These are phyloP conservation scores for Diadegma fenestrale DNA, from an alignment of 2,888 invertebrate genomes.

Conservation along the genomic window DNA sequence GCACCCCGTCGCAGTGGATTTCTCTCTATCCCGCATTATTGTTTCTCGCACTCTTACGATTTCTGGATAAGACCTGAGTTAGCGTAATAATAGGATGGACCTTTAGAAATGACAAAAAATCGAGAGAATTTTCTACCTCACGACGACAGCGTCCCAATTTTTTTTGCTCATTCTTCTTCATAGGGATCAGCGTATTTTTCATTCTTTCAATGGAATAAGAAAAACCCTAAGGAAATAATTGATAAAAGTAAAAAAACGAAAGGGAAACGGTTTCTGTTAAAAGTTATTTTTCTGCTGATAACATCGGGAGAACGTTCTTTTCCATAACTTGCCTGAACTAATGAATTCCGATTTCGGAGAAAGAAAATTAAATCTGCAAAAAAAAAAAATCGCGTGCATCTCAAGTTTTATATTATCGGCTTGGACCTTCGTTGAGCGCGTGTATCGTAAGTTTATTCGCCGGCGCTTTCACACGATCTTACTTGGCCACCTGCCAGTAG, in stretches of 20 bases:
- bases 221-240: neutral
- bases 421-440: slow-evolving; percentile 50
- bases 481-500: slow-evolving; percentile 66
- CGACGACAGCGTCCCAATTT: neutral
- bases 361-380: slow-evolving; percentile 19
- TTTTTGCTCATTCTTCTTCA: neutral
- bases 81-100: neutral
- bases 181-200: neutral
- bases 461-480: slow-evolving; percentile 66
- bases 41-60: slow-evolving; percentile 4
- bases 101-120: neutral
- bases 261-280: neutral
- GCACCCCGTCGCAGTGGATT: slow-evolving; percentile 72
- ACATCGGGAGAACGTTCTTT: neutral
- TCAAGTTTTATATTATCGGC: slow-evolving; percentile 52
- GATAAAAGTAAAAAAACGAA: neutral
- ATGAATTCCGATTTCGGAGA: slow-evolving; percentile 15
- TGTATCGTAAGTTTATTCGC: slow-evolving; percentile 67
- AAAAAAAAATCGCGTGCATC: slow-evolving; percentile 56
- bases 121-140: neutral
- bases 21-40: slow-evolving; percentile 49
- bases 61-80: neutral
- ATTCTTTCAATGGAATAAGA: neutral
- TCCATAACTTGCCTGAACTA: neutral
- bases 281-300: neutral